Percentiles rank a stretch among this genome's conserved stretches.
Evolutionary conservation across 2,113 vertebrate species (phyloP).

Genomic region (Rhabdornis inornatus): DNA sequence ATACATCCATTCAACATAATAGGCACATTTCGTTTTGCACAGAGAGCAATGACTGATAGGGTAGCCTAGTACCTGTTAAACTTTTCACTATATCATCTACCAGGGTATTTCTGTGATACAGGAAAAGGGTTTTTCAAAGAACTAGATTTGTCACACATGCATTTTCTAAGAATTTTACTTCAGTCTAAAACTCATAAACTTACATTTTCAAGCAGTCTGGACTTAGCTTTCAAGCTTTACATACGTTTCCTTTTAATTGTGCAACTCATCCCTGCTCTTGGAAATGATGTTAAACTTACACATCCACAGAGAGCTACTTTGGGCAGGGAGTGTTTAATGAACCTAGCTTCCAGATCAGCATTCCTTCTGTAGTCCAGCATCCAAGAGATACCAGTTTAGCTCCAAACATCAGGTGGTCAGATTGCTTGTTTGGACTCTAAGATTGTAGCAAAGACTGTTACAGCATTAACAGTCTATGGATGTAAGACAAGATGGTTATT

Average conservation of each 20-base stretch:
- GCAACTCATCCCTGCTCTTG: not conserved
- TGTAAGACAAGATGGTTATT: not conserved
- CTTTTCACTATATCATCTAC: not conserved
- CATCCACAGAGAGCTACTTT: not conserved
- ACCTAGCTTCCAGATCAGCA: not conserved
- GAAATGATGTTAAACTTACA: not conserved
- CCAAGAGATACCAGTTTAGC: not conserved
- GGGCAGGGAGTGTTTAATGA: not conserved
- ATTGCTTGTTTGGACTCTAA: not conserved
- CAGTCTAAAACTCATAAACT: not conserved
- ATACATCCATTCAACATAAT: not conserved
- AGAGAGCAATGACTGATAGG: not conserved
- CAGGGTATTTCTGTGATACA: not conserved
- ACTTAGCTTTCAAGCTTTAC: not conserved
- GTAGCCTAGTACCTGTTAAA: not conserved
- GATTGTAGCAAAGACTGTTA: not conserved
- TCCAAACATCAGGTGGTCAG: not conserved
- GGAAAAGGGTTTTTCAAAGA: not conserved
- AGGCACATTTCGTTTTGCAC: not conserved
- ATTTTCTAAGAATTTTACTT: not conserved
- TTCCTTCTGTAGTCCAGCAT: not conserved
- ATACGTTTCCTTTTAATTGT: not conserved
- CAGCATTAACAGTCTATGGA: not conserved
- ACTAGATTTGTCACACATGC: not conserved
- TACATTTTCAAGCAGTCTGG: not conserved